These are phyloP conservation scores for Ptyas mucosa DNA, from an alignment of 2,113 vertebrate species.

Conservation along the genomic window DNA sequence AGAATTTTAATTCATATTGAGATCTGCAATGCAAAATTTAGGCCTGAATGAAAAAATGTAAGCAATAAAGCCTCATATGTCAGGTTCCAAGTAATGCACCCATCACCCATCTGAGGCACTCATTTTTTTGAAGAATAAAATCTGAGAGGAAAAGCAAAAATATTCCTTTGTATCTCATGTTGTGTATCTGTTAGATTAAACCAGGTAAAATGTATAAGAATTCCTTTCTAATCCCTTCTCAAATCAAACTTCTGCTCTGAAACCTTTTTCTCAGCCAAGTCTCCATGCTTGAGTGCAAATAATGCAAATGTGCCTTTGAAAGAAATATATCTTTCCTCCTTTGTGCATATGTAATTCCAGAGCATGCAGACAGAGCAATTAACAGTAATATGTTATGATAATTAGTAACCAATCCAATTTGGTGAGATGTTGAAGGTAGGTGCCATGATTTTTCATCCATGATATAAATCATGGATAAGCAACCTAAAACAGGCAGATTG, in stretches of 20 bases:
- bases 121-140: background rate
- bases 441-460: background rate
- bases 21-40: background rate
- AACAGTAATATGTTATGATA: background rate
- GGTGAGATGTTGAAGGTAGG: background rate
- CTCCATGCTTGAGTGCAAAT: background rate
- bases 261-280: background rate
- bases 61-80: background rate
- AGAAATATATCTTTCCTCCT: background rate
- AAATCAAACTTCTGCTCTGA: background rate
- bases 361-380: background rate
- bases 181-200: background rate
- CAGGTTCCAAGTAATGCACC: too few relatives aligned
- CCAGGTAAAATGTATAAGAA: background rate
- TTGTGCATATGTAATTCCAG: background rate
- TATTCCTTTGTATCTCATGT: background rate
- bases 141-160: background rate
- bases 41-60: background rate
- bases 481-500: too few relatives aligned
- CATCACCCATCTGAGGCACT: too few relatives aligned
- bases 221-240: background rate
- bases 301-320: background rate
- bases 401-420: background rate
- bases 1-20: background rate
- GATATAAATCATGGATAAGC: background rate